Evolutionary conservation across 1,140 invertebrate genomes (phyloP), one percentile per base, ranked within the genome.

Genomic region (Caerostris extrusa): DNA sequence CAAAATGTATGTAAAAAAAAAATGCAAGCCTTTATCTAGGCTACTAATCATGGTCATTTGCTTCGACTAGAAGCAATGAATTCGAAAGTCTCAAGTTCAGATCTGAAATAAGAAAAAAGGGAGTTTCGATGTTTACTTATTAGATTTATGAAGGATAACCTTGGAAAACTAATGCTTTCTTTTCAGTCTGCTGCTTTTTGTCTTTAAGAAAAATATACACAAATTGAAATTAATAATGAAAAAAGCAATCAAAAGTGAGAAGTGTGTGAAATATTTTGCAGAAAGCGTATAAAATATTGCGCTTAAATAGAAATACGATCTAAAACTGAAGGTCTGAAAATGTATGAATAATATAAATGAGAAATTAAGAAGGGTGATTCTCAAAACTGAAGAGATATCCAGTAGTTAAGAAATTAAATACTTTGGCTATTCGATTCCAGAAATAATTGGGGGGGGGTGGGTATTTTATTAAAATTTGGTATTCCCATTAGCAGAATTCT

Each of bases 81-180:
- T 34, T 5, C 19, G 12, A 67, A 17, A 67, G 61, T 77, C 34
- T 77, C 34, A 77, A 77, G 69, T 77, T 53, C 19, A 77, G 5
- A 12, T 77, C 19, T 77, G 34, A 34, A 34, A 34, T 77, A 7
- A 77, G 19, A 71, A 67, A 71, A 71, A 34, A 34, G 34, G 34
- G 67, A 19, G 67, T 34, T 19, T 71, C 61, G n/a, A 77, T 77
- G 69, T 53, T 77, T 77, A 77, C 69, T 77, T 77, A 50, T 7
- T 12, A 77, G 19, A 77, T 77, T 50, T 3, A 50, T 50, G 69
- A 34, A 34, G 34, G 69, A 77, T 77, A 53, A 77, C 69, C 69
- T 77, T 77, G 69, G 69, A 77, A 77, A 77, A 10, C 8, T 50
- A 77, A 50, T 67, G 69, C 19, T 50, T 50, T 77, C 34, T 77